Percentiles rank a stretch among this genome's conserved stretches.
Conservation (phyloP, 2,113 vertebrate genomes). For the Sapajus apella region DNA sequence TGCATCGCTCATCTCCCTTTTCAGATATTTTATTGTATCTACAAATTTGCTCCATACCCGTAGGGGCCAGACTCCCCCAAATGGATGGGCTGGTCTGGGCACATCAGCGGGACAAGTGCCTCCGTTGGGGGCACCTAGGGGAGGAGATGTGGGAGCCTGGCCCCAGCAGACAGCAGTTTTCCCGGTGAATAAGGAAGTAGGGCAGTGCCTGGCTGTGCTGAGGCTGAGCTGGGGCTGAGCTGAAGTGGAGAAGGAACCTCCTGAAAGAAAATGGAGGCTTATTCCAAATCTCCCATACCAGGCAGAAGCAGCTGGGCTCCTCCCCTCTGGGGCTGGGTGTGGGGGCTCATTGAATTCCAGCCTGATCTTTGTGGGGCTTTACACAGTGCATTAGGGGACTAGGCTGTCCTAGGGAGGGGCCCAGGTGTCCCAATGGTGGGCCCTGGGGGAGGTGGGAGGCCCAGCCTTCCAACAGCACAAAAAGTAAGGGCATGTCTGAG, state of each 20-base stretch:
- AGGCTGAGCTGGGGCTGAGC: too few relatives aligned
- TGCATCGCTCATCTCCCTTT: background rate
- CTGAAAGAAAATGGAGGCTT: background rate
- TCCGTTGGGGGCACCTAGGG: accelerated
- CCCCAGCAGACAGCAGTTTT: background rate
- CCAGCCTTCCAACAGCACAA: background rate
- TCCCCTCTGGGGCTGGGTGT: background rate
- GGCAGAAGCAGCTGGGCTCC: background rate
- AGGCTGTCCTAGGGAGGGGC: background rate
- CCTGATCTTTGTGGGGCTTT: accelerated
- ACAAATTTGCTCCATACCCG: background rate
- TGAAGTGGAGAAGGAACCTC: background rate
- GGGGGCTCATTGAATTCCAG: background rate
- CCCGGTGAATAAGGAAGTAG: background rate
- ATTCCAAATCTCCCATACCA: accelerated
- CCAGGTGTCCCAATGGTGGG: background rate
- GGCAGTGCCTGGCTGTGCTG: background rate
- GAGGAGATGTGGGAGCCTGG: background rate
- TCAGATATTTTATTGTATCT: background rate
- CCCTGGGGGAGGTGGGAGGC: accelerated
- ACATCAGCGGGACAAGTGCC: background rate
- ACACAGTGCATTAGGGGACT: background rate
- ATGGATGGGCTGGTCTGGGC: background rate
- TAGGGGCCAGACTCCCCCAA: background rate
- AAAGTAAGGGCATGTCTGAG: background rate